These are phyloP conservation scores for Leptopilina boulardi DNA, from an alignment of 1,140 invertebrate species.

Conservation along the genomic window DNA sequence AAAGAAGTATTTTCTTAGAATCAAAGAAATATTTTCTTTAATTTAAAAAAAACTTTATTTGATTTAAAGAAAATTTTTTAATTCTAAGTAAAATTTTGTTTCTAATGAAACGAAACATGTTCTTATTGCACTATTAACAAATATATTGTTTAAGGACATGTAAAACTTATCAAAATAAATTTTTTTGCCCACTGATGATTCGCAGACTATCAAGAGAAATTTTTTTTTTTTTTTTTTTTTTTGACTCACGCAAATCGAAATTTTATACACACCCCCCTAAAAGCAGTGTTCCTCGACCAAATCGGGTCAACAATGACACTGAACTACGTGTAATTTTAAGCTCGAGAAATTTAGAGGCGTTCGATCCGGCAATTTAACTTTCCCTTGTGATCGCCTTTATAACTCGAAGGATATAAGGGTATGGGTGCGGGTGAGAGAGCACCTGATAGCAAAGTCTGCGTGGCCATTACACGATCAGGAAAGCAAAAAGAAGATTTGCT, in stretches of 20 bases:
- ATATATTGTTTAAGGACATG: too few relatives aligned
- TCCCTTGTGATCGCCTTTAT: conserved; percentile 36
- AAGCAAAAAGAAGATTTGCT: conserved; percentile 63
- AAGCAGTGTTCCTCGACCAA: background rate
- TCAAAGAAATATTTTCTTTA: too few relatives aligned
- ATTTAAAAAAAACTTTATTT: too few relatives aligned
- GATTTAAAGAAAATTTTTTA: too few relatives aligned
- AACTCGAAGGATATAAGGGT: background rate
- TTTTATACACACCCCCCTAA: background rate
- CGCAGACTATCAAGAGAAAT: background rate
- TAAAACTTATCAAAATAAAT: too few relatives aligned
- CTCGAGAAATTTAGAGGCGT: conserved; percentile 43
- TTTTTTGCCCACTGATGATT: background rate
- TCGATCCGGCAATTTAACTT: conserved; percentile 48
- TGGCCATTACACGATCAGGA: conserved; percentile 45
- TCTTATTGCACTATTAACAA: too few relatives aligned
- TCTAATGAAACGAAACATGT: too few relatives aligned
- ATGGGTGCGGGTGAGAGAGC: background rate
- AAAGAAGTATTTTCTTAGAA: too few relatives aligned
- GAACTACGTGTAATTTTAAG: conserved; percentile 44
- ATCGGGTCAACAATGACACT: conserved; percentile 39
- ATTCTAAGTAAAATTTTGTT: too few relatives aligned
- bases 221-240: too few relatives aligned
- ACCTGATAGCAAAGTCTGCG: conserved; percentile 28
- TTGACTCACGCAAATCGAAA: background rate